phyloP scores from a whole-genome alignment of 2,888 invertebrate genomes.

The Aphidius colemani region DNA sequence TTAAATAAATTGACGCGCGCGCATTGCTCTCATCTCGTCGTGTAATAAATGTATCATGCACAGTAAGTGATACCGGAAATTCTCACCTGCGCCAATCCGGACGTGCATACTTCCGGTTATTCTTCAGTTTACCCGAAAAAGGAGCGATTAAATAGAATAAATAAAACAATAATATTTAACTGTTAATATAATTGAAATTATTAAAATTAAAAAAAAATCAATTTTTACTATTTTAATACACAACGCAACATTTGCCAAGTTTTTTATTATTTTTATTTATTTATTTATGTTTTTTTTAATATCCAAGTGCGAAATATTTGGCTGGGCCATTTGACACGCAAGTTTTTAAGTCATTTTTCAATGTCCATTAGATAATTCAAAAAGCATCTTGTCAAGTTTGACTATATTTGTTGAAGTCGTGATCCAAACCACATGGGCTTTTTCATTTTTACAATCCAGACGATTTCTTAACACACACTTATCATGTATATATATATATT shows the following conservation, averaged over 20 bases:
- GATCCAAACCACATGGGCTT: not conserved
- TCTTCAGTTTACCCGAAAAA: not conserved
- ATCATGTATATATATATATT: not conserved
- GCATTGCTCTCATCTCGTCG: not conserved
- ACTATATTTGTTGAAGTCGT: no score
- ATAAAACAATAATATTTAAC: no score
- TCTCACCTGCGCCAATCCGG: conserved; percentile 33
- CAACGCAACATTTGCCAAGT: conserved; percentile 5
- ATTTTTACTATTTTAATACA: not conserved
- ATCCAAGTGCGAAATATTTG: not conserved
- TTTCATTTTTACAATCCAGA: not conserved
- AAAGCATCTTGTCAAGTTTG: not conserved
- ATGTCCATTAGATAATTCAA: conserved; percentile 10
- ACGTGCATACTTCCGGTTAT: conserved; percentile 5
- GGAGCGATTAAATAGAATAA: not conserved
- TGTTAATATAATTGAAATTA: no score
- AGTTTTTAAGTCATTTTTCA: conserved; percentile 10
- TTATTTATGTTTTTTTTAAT: not conserved
- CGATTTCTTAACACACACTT: not conserved
- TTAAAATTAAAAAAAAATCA: no score
- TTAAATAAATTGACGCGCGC: not conserved
- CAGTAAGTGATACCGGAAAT: conserved; percentile 35
- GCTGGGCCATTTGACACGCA: not conserved
- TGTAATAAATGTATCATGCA: not conserved
- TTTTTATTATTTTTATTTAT: conserved; percentile 7